Evolutionary conservation across 2,113 vertebrate species (phyloP).

Genomic region (Sander lucioperca): DNA sequence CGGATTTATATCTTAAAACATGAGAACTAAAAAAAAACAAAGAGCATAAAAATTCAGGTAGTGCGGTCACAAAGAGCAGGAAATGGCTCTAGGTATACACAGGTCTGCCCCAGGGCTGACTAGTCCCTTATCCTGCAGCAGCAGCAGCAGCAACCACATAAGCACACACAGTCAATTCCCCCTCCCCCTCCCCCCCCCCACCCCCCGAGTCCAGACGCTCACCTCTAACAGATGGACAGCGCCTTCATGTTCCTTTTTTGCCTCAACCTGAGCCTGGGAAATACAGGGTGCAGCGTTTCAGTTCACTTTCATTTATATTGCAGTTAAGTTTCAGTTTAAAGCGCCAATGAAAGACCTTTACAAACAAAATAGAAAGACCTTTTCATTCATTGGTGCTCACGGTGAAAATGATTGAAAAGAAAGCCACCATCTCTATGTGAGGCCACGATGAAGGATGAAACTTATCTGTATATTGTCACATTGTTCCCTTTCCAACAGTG

Average conservation of each 20-base stretch:
- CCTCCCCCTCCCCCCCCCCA: too few relatives aligned
- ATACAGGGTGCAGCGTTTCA: conserved; percentile 68
- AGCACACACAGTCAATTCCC: conserved; percentile 34
- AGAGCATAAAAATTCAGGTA: conserved; percentile 26
- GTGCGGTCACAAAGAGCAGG: conserved; percentile 26
- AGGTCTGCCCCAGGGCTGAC: conserved; percentile 27
- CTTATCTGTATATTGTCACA: neutral
- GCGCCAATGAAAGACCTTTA: conserved; percentile 14
- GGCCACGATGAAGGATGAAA: neutral
- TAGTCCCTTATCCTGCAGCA: conserved; percentile 16
- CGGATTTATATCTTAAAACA: conserved; percentile 1
- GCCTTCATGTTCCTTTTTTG: conserved; percentile 97
- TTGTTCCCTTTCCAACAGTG: neutral
- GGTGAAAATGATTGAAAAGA: conserved; percentile 40
- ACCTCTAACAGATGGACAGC: conserved; percentile 98
- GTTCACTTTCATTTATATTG: conserved; percentile 56
- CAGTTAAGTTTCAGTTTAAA: conserved; percentile 51
- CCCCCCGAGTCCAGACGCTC: conserved; percentile 77
- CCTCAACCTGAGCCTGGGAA: conserved; percentile 97
- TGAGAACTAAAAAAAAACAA: neutral
- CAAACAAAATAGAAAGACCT: conserved; percentile 14
- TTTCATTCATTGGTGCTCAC: conserved; percentile 8
- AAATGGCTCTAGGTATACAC: conserved; percentile 29
- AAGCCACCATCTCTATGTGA: neutral
- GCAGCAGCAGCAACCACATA: conserved; percentile 55